A percentile compares a stretch with the other conserved stretches of the same genome.
Evolutionary conservation across 2,888 invertebrate genomes (phyloP).

Genomic region (Rhagonycha lutea): DNA sequence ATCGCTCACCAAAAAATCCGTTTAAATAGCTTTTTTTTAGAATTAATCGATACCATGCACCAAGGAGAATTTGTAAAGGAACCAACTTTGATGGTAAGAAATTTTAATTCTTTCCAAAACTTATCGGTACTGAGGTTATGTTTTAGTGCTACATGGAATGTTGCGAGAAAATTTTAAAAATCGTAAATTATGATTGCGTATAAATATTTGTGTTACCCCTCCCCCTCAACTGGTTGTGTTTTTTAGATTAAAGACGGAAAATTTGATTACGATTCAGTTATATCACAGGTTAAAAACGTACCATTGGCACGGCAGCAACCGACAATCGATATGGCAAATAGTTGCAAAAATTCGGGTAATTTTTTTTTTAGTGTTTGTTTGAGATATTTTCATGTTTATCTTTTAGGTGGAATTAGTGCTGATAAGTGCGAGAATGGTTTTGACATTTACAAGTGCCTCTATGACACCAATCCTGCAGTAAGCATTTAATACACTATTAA

Average conservation of each 20-base stretch:
- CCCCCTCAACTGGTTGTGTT: not conserved
- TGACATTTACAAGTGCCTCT: conserved; percentile 21
- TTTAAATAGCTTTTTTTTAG: conserved; percentile 18
- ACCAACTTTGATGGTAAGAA: conserved; percentile 27
- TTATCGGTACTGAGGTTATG: conserved; percentile 40
- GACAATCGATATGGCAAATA: not conserved
- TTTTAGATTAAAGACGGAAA: conserved; percentile 20
- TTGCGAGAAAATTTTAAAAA: conserved; percentile 56
- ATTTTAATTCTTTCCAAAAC: not conserved
- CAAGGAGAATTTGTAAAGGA: conserved; percentile 34
- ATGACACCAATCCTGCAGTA: conserved; percentile 19
- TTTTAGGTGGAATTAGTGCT: not conserved
- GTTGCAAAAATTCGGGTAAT: conserved; percentile 17
- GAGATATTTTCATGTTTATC: not conserved
- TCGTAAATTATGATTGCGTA: conserved; percentile 46
- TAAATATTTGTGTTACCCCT: not conserved
- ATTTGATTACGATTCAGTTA: conserved; percentile 5
- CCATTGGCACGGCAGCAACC: not conserved
- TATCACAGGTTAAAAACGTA: conserved; percentile 8
- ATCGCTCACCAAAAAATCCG: not conserved
- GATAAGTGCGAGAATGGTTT: conserved; percentile 11
- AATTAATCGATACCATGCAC: conserved; percentile 37
- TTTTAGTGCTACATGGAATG: conserved; percentile 58
- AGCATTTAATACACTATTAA: no score
- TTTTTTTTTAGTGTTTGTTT: not conserved